Base-by-base conservation (phyloP, 2,888 invertebrate species). In the Pristionchus mayeri region DNA sequence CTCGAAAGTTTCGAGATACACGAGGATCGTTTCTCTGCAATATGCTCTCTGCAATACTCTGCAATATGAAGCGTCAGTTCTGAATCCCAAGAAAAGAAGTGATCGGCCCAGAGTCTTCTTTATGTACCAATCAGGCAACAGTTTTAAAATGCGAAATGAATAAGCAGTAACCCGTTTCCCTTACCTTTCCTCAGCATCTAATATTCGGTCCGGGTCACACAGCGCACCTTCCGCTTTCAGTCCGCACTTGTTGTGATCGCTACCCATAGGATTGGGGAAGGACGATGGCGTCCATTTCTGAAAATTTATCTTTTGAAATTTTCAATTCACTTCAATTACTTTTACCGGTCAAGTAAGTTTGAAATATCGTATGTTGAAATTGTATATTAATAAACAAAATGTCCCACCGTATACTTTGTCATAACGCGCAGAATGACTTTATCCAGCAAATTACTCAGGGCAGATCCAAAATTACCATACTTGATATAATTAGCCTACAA, bases 201-300 rank as follows among this genome's bases (percentile, higher is more conserved):
- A 52, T 27, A 78, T 52, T n/a, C 78, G n/a, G 50, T 78, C 78
- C 18, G 78, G 78, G 50, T 78, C 78, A 16, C 78, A 78, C 40
- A 78, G 24, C 3, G 78, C 50, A 2, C 40, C 48, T n/a, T 48
- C 78, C 78, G 24, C 27, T 21, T 48, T 48, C 27, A 78, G 18
- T 30, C 78, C 78, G 50, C 78, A 78, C 50, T 78, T 78, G 21
- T 11, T 6, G 18, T 78, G 78, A 6, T 50, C 78, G 27, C 78
- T 50, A 0, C 34, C 4, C 78, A 78, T 78, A 4, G 78, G 78
- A 27, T 78, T 78, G 40, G 78, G 78, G 21, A 50, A 78, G 0
- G 48, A 1, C 2, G 76, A 27, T 24, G 21, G 18, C 18, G n/a
- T 76, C 48, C 50, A 76, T 2, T 2, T 18, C 76, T 76, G 16